Evolutionary conservation across 2,888 invertebrate species (phyloP).

Genomic region (Thalpophila matura): DNA sequence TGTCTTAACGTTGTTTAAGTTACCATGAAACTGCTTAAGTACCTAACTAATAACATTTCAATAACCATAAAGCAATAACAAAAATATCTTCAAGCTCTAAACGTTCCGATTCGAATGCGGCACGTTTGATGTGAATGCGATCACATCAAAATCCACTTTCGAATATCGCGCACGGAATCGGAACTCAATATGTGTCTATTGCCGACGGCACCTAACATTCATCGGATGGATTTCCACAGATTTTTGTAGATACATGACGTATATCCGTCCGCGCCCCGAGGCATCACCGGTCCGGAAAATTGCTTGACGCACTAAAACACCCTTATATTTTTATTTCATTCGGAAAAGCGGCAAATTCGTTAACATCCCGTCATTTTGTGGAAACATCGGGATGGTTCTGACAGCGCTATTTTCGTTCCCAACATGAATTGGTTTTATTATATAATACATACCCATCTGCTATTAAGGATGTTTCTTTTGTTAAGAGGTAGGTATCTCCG

Average conservation of each 20-base stretch:
- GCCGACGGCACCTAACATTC: constrained; percentile 47
- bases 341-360: constrained; percentile 45
- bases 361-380: constrained; percentile 35
- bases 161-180: constrained; percentile 31
- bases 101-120: constrained; percentile 18
- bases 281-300: constrained; percentile 55
- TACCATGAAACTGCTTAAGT: not conserved
- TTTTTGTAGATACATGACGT: constrained; percentile 20
- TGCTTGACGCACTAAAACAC: constrained; percentile 55
- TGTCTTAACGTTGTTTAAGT: no score
- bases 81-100: constrained; percentile 11
- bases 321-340: constrained; percentile 56
- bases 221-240: constrained; percentile 39
- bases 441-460: not conserved
- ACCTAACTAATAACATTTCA: not conserved
- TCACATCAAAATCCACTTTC: constrained; percentile 52
- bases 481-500: not conserved
- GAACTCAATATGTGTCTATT: constrained; percentile 40
- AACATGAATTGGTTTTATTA: constrained; percentile 7
- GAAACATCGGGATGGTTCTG: constrained; percentile 22
- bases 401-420: constrained; percentile 37
- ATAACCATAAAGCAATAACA: constrained; percentile 9
- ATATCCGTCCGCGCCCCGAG: constrained; percentile 19
- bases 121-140: constrained; percentile 40
- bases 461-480: not conserved